Conservation (phyloP, 2,113 vertebrate species). For the Clarias gariepinus region DNA sequence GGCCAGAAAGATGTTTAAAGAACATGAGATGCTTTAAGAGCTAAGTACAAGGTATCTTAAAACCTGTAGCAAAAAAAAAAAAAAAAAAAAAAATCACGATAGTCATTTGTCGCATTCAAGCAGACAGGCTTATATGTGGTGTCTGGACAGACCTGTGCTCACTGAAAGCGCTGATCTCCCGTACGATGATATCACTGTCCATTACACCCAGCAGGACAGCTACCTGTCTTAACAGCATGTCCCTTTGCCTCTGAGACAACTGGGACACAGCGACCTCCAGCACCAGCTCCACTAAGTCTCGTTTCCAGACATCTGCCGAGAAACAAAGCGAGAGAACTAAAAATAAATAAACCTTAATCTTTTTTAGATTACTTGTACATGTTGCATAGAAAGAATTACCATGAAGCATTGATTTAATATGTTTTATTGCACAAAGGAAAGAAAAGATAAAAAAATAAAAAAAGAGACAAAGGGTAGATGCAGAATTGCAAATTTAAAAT, state of each 20-base stretch:
- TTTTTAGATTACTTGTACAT: not conserved
- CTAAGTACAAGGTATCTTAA: not conserved
- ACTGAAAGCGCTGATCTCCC: constrained; percentile 89
- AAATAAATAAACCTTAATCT: not conserved
- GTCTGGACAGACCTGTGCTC: constrained; percentile 83
- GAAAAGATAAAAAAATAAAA: not conserved
- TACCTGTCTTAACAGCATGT: constrained; percentile 95
- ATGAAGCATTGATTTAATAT: not conserved
- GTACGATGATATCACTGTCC: constrained; percentile 92
- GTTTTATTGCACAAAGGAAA: not conserved
- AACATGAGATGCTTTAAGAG: not conserved
- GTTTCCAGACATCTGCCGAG: constrained; percentile 81
- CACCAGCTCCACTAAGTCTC: constrained; percentile 92
- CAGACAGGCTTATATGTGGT: not conserved
- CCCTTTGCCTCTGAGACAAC: constrained; percentile 89
- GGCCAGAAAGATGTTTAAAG: not conserved
- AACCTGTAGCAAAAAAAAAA: not conserved
- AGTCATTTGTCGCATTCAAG: not conserved
- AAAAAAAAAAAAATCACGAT: not conserved
- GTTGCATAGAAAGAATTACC: not conserved
- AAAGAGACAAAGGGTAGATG: not conserved
- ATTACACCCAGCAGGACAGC: constrained; percentile 91
- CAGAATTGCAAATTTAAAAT: not conserved
- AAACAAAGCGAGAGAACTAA: not conserved
- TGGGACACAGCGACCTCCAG: constrained; percentile 88